Percentiles rank a stretch among this genome's conserved stretches.
phyloP scores from a whole-genome alignment of 2,888 invertebrate species.

The Erebia epiphron region DNA sequence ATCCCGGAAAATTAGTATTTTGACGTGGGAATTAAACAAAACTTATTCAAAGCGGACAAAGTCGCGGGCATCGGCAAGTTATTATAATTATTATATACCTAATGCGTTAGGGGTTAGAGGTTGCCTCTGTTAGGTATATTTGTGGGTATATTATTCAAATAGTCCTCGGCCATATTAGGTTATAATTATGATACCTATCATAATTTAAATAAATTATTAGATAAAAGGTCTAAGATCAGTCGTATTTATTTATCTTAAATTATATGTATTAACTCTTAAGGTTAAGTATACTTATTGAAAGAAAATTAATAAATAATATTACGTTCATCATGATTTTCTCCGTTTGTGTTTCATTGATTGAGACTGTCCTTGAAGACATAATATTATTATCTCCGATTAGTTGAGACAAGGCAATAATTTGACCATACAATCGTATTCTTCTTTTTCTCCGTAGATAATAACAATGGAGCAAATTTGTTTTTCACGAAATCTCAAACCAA shows the following conservation, averaged over 20 bases:
- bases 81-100: no score
- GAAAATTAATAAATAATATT: not conserved
- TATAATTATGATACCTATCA: slow-evolving; percentile 2
- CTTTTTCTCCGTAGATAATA: no score
- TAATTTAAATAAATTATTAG: not conserved
- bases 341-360: slow-evolving; percentile 4
- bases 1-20: no score
- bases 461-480: no score
- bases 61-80: no score
- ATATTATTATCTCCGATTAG: not conserved
- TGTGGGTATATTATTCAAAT: not conserved
- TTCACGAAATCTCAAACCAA: no score
- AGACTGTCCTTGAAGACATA: not conserved
- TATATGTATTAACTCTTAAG: not conserved
- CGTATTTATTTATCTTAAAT: slow-evolving; percentile 1
- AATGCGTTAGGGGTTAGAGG: no score
- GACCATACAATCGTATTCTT: no score
- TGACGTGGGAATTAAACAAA: no score
- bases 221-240: slow-evolving; percentile 17
- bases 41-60: no score
- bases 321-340: not conserved
- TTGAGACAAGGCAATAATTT: no score
- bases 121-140: no score
- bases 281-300: not conserved
- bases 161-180: not conserved